Conservation (phyloP, 2,888 invertebrate genomes). For the Scaptomyza caliginosa region DNA sequence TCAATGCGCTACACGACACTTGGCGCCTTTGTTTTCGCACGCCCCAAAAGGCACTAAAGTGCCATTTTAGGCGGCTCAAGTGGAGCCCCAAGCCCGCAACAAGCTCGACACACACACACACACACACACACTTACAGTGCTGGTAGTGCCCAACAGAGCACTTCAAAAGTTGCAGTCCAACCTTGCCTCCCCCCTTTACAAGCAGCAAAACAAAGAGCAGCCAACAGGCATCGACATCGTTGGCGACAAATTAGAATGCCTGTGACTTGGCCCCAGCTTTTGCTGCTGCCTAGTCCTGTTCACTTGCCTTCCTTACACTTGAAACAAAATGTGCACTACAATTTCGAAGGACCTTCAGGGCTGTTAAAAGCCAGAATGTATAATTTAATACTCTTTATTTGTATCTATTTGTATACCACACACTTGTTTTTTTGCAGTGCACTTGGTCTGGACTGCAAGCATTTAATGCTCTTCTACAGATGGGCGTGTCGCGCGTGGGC, state of each 20-base stretch:
- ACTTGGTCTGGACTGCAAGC: conserved; percentile 29
- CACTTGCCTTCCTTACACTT: not conserved
- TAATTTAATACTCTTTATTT: too few species aligned
- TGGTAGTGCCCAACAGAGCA: conserved; percentile 49
- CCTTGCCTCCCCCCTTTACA: conserved; percentile 1
- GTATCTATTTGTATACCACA: too few species aligned
- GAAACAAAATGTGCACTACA: not conserved
- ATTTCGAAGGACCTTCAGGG: too few species aligned
- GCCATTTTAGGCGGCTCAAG: conserved; percentile 82
- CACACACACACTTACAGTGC: conserved; percentile 1
- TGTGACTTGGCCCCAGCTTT: conserved; percentile 13
- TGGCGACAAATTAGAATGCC: conserved; percentile 78
- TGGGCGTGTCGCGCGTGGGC: conserved; percentile 47
- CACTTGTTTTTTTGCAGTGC: not conserved
- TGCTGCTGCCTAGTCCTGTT: not conserved
- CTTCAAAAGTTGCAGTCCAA: conserved; percentile 73
- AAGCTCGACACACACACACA: conserved; percentile 23
- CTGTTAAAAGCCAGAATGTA: too few species aligned
- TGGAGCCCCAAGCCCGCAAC: conserved; percentile 56
- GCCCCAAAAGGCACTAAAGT: conserved; percentile 81
- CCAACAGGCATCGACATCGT: conserved; percentile 46
- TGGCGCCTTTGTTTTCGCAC: conserved; percentile 77
- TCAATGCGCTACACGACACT: conserved; percentile 76
- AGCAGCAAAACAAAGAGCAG: conserved; percentile 45
- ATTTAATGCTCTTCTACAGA: not conserved